Base-by-base conservation (phyloP, 2,113 vertebrate genomes). In the Oophaga pumilio region DNA sequence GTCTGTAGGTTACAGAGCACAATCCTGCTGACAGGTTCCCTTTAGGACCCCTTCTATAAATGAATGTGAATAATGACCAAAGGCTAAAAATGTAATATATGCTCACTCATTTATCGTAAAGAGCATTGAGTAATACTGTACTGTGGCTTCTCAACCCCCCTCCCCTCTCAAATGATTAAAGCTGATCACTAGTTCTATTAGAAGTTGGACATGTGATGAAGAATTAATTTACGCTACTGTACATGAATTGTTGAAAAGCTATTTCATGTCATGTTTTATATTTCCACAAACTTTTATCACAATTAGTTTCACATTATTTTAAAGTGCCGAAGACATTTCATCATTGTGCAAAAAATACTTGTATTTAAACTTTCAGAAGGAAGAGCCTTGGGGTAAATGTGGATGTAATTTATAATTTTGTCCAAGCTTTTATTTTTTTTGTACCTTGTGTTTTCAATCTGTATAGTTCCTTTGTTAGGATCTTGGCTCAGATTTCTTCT, bases 401-500 rank as follows among this genome's bases (percentile, higher is more conserved):
- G 52, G 43, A 68, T 68, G 24, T 82, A 82, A 82, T 82, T 43
- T 22, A 82, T 66, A 57, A 53, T 28, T 71, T 56, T 84, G 8
- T 71, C 13, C 9, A 14, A 84, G 49, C 15, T 24, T 53, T 82
- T 84, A 69, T 56, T 84, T 56, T 57, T 73, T 84, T 28, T 84
- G 66, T 84, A 73, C 82, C 66, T 84, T 52, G 49, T 84, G 66
- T 33, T 73, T 56, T 73, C 18, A 84, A 22, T 73, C 82, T 56
- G 66, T 73, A 57, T 73, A 84, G 22, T 84, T 68, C 82, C 22
- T 26, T 73, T 84, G 82, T 84, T 84, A 84, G 14, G 13, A 24
- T 74, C 17, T 82, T 87, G 66, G 79, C 80, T 88, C 68, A 59
- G 24, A 53, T 86, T 76, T 33, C 49, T 33, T n/a, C n/a, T 62